phyloP scores from a whole-genome alignment of 2,113 vertebrate species.

The Rhabdomys dilectus region DNA sequence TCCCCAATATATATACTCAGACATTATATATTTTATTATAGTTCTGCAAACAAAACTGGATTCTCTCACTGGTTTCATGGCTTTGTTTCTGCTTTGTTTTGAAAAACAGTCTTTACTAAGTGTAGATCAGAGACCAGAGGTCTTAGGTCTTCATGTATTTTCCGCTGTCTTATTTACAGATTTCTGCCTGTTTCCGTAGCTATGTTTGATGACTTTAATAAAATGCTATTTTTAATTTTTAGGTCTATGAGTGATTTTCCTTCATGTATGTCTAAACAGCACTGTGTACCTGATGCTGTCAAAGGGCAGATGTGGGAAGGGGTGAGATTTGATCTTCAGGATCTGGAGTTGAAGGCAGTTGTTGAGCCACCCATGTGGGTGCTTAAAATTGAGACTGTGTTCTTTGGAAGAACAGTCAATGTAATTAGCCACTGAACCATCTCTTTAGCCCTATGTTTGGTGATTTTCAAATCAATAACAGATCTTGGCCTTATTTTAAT shows the following conservation, averaged over 20 bases:
- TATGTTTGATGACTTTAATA: neutral
- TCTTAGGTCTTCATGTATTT: neutral
- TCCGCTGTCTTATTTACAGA: neutral
- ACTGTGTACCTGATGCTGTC: neutral
- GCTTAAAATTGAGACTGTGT: neutral
- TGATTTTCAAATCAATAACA: neutral
- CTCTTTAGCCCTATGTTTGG: neutral
- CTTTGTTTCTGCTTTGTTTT: neutral
- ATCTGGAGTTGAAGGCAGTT: neutral
- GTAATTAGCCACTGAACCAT: neutral
- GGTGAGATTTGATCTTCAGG: neutral
- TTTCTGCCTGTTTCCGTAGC: neutral
- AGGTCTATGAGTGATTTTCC: neutral
- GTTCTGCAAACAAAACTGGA: slow-evolving; percentile 18
- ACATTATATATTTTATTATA: neutral
- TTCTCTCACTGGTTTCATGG: neutral
- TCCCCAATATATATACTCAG: neutral
- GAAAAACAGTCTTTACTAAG: neutral
- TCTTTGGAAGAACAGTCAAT: neutral
- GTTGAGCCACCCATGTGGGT: neutral
- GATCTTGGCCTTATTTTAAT: neutral
- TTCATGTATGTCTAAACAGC: neutral
- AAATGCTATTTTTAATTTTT: neutral
- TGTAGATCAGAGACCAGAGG: neutral
- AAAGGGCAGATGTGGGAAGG: neutral